Evolutionary conservation across 2,888 invertebrate genomes (phyloP), one percentile per base, ranked within the genome.

Genomic region (Spisula subtruncata): DNA sequence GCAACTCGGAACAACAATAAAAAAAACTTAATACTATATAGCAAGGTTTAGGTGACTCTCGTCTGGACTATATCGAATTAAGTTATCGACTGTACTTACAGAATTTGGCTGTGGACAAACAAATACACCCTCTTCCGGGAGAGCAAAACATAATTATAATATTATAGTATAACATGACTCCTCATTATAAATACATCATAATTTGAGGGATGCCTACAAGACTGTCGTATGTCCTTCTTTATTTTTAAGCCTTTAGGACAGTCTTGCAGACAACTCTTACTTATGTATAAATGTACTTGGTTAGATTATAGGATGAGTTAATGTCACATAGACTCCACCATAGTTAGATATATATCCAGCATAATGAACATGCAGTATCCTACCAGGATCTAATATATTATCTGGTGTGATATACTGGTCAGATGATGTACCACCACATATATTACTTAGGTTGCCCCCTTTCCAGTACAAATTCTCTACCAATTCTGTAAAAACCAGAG

Each of bases 391-490:
- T 56, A 85, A 79, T 32, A 80, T 10, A 54, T 80, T 18, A 41
- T 56, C 56, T 60, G 85, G 85, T 35, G 80, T 80, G 54, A 56
- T 80, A 16, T 54, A 29, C 41, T 41, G 41, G 0, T 83, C 81
- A 20, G 86, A 89, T n/a, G n/a, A n/a, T 20, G 87, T 46, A 32
- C 86, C 82, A 29, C 86, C 88, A 79, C 86, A 91, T 29, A 91
- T 79, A 86, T 85, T 91, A 89, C 86, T 90, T 41, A 88, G 81
- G 66, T 84, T 89, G 54, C 84, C 85, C 54, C 91, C 91, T 84
- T 86, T 87, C 91, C 91, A 91, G 84, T 91, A 91, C 81, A 91
- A 81, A 60, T 66, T 82, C 81, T 91, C 91, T 82, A 89, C 85
- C 80, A 89, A 89, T 32, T 82, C 88, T 85, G 87, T 25, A 90